Conservation (phyloP, 1,140 invertebrate species). For the Pantala flavescens region DNA sequence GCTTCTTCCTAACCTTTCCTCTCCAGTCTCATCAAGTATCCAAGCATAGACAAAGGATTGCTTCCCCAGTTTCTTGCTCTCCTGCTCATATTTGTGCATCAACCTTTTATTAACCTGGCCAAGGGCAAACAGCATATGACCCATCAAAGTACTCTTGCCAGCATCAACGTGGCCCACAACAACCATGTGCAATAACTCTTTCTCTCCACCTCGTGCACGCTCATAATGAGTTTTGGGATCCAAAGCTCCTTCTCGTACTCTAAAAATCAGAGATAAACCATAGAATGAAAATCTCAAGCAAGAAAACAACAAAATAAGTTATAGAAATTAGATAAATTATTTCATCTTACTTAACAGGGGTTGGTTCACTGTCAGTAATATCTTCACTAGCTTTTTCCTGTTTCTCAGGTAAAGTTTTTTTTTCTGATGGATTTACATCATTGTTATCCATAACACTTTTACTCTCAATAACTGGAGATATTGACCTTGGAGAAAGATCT, state of each 20-base stretch:
- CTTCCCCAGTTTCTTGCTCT: conserved; percentile 95
- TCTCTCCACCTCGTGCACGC: conserved; percentile 56
- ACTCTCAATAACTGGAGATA: neutral
- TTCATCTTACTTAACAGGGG: no score
- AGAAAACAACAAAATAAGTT: no score
- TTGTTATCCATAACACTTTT: no score
- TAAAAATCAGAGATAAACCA: conserved; percentile 14
- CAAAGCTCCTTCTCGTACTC: conserved; percentile 37
- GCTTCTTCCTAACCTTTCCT: conserved; percentile 66
- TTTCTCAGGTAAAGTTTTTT: no score
- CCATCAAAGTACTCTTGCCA: conserved; percentile 97
- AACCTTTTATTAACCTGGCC: conserved; percentile 81
- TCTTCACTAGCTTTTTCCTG: no score
- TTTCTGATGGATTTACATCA: no score
- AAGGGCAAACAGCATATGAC: conserved; percentile 80
- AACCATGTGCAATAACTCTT: conserved; percentile 85
- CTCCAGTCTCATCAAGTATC: conserved; percentile 98
- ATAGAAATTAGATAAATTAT: no score
- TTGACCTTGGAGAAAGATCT: neutral
- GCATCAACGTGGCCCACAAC: conserved; percentile 99
- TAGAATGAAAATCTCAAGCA: no score
- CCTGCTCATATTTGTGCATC: conserved; percentile 97
- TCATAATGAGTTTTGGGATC: conserved; percentile 51
- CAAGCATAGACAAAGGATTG: conserved; percentile 97
- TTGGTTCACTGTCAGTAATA: no score